Evolutionary conservation across 2,797 vertebrate species (phyloP).

Genomic region (Spea hammondii): DNA sequence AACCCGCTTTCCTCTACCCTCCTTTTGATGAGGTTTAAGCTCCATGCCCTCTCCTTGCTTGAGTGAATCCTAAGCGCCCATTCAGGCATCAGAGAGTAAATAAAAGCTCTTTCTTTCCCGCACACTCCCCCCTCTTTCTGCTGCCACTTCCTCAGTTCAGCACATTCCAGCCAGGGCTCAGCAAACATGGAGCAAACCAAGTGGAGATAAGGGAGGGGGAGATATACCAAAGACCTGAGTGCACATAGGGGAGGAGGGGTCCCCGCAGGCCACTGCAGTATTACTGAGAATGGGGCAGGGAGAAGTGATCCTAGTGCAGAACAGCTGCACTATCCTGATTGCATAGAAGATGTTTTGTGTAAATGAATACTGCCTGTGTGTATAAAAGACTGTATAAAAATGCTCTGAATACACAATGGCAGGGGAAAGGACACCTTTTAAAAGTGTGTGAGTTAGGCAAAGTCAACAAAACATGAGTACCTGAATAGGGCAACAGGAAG

Average conservation of each 20-base stretch:
- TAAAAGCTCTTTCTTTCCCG: conserved; percentile 38
- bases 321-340: too few relatives aligned
- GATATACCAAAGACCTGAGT: conserved; percentile 13
- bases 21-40: conserved; percentile 35
- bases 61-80: conserved; percentile 39
- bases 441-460: too few relatives aligned
- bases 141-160: conserved; percentile 24
- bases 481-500: too few relatives aligned
- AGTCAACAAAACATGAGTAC: too few relatives aligned
- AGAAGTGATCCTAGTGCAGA: neutral
- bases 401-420: neutral
- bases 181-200: conserved; percentile 51
- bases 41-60: conserved; percentile 54
- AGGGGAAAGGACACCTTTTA: neutral
- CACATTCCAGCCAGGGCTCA: conserved; percentile 46
- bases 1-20: conserved; percentile 2
- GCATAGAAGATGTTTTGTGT: too few relatives aligned
- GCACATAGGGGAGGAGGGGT: neutral
- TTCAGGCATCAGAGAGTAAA: conserved; percentile 50
- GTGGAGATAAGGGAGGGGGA: conserved; percentile 11
- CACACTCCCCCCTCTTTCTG: conserved; percentile 10
- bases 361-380: too few relatives aligned
- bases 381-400: neutral
- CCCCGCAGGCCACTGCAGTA: neutral
- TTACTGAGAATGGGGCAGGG: neutral